phyloP scores from a whole-genome alignment of 2,888 invertebrate species.

The Drosophila maculinotata region DNA sequence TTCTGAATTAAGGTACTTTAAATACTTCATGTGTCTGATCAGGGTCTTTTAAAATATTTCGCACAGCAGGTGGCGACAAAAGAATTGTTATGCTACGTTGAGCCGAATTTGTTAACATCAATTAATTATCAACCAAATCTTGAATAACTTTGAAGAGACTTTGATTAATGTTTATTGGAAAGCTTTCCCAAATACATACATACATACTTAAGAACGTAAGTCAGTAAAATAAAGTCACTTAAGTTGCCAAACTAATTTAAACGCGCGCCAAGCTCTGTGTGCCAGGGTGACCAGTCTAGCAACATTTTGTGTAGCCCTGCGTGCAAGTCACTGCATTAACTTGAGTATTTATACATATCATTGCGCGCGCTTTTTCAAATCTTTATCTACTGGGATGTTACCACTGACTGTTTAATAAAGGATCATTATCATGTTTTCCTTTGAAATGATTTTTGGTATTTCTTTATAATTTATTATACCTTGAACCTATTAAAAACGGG shows the following conservation, averaged over 20 bases:
- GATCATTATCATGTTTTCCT: no score
- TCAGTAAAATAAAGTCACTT: neutral
- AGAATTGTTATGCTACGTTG: slow-evolving; percentile 26
- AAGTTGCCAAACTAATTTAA: slow-evolving; percentile 2
- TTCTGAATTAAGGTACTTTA: neutral
- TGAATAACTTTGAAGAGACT: neutral
- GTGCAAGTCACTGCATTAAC: neutral
- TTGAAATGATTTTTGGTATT: no score
- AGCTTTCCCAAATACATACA: no score
- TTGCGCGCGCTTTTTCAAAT: neutral
- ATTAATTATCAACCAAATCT: slow-evolving; percentile 20
- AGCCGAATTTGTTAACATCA: slow-evolving; percentile 9
- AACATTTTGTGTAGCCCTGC: slow-evolving; percentile 17
- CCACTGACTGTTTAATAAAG: no score
- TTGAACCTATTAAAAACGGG: no score
- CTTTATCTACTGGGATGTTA: no score
- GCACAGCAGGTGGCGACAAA: slow-evolving; percentile 29
- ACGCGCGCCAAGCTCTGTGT: slow-evolving; percentile 9
- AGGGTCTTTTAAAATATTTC: slow-evolving; percentile 32
- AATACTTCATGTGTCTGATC: slow-evolving; percentile 20
- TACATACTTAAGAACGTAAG: no score
- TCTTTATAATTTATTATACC: no score
- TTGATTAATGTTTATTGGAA: slow-evolving; percentile 20
- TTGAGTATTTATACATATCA: neutral
- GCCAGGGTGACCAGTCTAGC: slow-evolving; percentile 33